Conservation (phyloP, 2,888 invertebrate species). For the Pandemis corylana region DNA sequence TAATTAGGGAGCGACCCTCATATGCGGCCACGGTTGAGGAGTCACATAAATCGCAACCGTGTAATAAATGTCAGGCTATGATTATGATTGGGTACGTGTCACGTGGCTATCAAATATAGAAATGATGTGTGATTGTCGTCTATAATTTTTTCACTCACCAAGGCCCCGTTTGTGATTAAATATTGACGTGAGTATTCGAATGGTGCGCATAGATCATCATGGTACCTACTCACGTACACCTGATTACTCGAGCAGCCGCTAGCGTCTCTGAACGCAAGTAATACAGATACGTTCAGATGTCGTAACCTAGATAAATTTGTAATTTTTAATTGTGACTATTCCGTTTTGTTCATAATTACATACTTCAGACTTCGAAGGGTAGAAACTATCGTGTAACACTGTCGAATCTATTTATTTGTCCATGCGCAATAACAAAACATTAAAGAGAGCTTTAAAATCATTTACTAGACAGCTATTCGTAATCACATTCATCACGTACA, state of each 20-base stretch:
- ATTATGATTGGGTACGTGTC: constrained; percentile 10
- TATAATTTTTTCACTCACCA: background rate
- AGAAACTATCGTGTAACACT: constrained; percentile 7
- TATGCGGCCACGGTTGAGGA: constrained; percentile 2
- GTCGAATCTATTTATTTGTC: constrained; percentile 18
- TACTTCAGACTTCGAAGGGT: background rate
- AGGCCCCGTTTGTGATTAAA: too few relatives aligned
- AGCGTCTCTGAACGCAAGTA: too few relatives aligned
- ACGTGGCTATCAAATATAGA: background rate
- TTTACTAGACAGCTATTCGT: constrained; percentile 78
- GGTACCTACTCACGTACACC: too few relatives aligned
- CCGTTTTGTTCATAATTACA: background rate
- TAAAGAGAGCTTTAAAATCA: constrained; percentile 77
- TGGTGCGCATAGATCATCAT: too few relatives aligned
- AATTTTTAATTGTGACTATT: background rate
- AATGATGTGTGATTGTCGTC: background rate
- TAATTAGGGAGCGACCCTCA: constrained; percentile 12
- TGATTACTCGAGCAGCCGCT: too few relatives aligned
- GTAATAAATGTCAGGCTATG: constrained; percentile 17
- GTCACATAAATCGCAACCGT: constrained; percentile 17
- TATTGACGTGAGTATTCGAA: too few relatives aligned
- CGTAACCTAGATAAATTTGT: too few relatives aligned
- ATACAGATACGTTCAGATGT: too few relatives aligned
- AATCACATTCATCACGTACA: constrained; percentile 82
- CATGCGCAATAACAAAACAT: constrained; percentile 56